Evolutionary conservation across 2,113 vertebrate species (phyloP).

Genomic region (Silurus asotus): DNA sequence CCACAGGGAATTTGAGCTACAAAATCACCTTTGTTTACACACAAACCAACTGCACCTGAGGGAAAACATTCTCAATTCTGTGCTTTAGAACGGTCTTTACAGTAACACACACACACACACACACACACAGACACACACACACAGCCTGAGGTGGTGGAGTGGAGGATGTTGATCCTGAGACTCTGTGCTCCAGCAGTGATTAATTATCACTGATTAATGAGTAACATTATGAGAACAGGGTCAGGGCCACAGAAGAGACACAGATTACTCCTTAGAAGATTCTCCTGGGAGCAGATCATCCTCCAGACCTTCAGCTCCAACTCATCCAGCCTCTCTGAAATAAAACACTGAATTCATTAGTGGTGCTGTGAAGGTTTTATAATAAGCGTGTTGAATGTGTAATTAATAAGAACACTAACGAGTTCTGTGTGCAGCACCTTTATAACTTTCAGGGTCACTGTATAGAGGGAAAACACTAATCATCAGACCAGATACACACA

Average conservation of each 20-base stretch:
- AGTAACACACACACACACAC: neutral
- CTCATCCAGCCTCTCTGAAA: neutral
- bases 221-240: slow-evolving; percentile 23
- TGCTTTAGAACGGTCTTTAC: neutral
- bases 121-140: neutral
- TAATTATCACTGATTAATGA: slow-evolving; percentile 51
- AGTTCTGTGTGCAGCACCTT: neutral
- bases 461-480: neutral
- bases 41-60: too few species aligned
- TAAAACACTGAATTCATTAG: neutral
- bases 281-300: neutral
- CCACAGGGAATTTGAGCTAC: neutral
- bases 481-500: neutral
- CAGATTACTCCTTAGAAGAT: neutral
- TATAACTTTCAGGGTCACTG: neutral
- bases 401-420: neutral
- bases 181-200: slow-evolving; percentile 41
- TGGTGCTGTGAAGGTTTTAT: neutral
- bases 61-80: neutral
- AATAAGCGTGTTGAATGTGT: neutral
- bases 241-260: neutral
- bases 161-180: slow-evolving; percentile 27
- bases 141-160: neutral
- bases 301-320: neutral
- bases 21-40: neutral